Evolutionary conservation across 2,113 vertebrate genomes (phyloP).

Genomic region (Pygoscelis antarcticus): DNA sequence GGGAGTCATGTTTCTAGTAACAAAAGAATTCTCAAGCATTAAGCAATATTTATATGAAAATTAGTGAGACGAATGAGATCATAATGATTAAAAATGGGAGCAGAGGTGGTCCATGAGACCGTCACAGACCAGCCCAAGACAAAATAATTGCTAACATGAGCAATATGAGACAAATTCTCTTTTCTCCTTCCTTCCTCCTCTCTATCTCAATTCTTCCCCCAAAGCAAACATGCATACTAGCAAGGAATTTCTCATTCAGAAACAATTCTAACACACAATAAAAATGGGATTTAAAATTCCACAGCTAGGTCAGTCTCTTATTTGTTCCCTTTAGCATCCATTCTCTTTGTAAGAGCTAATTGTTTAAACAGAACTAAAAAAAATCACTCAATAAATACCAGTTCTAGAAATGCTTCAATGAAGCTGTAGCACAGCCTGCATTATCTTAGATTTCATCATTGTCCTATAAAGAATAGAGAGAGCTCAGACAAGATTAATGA

Average conservation of each 20-base stretch:
- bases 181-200: neutral
- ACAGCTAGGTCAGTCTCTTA: neutral
- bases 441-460: conserved; percentile 18
- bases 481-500: neutral
- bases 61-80: neutral
- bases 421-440: neutral
- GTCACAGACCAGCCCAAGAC: neutral
- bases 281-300: neutral
- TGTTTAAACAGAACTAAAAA: conserved; percentile 19
- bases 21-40: neutral
- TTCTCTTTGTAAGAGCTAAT: neutral
- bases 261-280: neutral
- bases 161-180: neutral
- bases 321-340: neutral
- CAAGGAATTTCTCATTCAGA: neutral
- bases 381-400: neutral
- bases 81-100: neutral
- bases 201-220: neutral
- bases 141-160: neutral
- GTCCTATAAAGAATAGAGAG: neutral
- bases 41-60: neutral
- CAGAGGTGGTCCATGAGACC: neutral
- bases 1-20: neutral
- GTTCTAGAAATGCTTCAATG: neutral
- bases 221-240: neutral